Evolutionary conservation across 2,888 invertebrate species (phyloP), one percentile per base, ranked within the genome.

Genomic region (Agrypnus murinus): DNA sequence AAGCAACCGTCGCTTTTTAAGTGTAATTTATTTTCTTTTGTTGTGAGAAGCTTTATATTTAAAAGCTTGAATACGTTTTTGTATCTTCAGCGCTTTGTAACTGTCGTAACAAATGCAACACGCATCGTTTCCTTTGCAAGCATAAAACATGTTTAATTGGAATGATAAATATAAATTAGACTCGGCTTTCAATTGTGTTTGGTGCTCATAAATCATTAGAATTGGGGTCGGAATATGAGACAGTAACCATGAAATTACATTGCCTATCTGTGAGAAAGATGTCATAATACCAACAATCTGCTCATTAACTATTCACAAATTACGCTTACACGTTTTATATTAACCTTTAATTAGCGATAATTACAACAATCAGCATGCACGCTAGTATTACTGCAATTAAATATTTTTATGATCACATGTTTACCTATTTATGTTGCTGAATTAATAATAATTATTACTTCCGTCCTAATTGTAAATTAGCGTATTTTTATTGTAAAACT

Each of bases 121-220:
- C 69, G 69, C 71, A 69, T 71, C 72, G 72, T 65, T 74, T 74
- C 71, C 73, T 75, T 75, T 65, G 65, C 62, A 69, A 71, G 68
- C 71, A 73, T 67, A 73, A 75, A 76, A 77, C 74, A 75, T 74
- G 72, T 77, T 80, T 80, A 80, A 80, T 80, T 80, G 80, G 76
- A 77, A 77, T 78, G 78, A 80, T 80, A 80, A 80, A 81, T 80
- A 81, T 80, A 80, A 81, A 79, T 81, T 80, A 80, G 77, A 75
- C 74, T 71, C 78, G 75, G 77, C 75, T 77, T 80, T 79, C 80
- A 79, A 81, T 81, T 80, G 79, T 77, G 73, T 75, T 72, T 71
- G 69, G 64, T 67, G 77, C 58, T 75, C 78, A 78, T 81, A 80
- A 80, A 81, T 81, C 80, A 81, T 72, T 62, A 31, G 64, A 69